These are phyloP conservation scores for Spondyliosoma cantharus DNA, from an alignment of 2,797 vertebrate genomes.

Conservation along the genomic window DNA sequence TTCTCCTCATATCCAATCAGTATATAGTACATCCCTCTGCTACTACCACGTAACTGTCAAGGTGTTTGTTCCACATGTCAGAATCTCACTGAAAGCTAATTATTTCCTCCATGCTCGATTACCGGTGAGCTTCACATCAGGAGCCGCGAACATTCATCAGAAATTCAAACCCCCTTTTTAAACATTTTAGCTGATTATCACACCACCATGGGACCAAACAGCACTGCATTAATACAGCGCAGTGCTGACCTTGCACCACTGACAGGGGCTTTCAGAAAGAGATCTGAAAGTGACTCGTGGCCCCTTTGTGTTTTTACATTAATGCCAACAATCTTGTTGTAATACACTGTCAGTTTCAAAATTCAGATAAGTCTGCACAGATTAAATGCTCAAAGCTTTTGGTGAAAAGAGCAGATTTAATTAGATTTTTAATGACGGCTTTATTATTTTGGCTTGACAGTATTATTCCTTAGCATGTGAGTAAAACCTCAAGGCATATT, in stretches of 20 bases:
- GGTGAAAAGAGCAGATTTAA: slow-evolving; percentile 13
- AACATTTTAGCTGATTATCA: slow-evolving; percentile 48
- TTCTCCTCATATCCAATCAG: slow-evolving; percentile 44
- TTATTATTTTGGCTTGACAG: slow-evolving; percentile 15
- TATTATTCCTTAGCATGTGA: slow-evolving; percentile 1
- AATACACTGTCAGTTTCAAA: background rate
- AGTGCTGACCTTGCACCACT: slow-evolving; percentile 24
- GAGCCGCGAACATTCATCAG: slow-evolving; percentile 51
- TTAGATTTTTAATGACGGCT: slow-evolving; percentile 14
- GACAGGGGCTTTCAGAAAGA: background rate
- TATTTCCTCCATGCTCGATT: slow-evolving; percentile 67
- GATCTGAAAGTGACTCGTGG: slow-evolving; percentile 18
- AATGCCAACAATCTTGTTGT: background rate
- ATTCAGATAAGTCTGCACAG: background rate
- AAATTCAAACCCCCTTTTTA: slow-evolving; percentile 27
- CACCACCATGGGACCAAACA: slow-evolving; percentile 17
- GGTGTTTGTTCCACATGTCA: slow-evolving; percentile 75
- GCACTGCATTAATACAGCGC: background rate
- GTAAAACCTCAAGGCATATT: slow-evolving; percentile 3
- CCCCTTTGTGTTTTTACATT: slow-evolving; percentile 1
- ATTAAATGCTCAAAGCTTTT: background rate
- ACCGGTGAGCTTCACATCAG: slow-evolving; percentile 46
- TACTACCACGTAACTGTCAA: slow-evolving; percentile 61
- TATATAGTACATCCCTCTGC: slow-evolving; percentile 10
- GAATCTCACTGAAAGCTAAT: slow-evolving; percentile 65